phyloP scores from a whole-genome alignment of 1,140 invertebrate species.

The Neoseiulus cucumeris region DNA sequence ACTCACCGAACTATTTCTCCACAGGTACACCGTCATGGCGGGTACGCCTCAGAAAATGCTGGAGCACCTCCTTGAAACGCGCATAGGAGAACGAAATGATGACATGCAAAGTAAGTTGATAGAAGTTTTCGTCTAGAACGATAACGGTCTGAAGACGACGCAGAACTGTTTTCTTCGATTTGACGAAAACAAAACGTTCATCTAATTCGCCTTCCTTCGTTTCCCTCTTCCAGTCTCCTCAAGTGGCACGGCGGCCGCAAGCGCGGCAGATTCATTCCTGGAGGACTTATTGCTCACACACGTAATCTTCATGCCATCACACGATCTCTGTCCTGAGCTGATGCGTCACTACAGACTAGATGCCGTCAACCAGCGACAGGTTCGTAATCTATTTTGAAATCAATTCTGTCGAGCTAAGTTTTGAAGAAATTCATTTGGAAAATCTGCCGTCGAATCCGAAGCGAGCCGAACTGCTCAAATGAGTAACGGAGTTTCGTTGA shows the following conservation, averaged over 20 bases:
- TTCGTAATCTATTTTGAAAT: no score
- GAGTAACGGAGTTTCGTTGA: conserved; percentile 18
- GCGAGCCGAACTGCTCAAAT: no score
- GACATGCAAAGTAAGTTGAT: conserved; percentile 24
- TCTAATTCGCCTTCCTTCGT: no score
- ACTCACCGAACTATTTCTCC: no score
- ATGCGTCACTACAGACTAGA: conserved; percentile 40
- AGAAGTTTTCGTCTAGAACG: no score
- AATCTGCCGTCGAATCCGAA: no score
- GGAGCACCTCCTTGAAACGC: conserved; percentile 61
- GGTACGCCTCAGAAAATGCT: conserved; percentile 69
- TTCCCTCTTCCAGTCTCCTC: conserved; percentile 24
- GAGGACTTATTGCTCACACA: conserved; percentile 73
- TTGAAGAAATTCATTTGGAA: no score
- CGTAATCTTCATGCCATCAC: conserved; percentile 59
- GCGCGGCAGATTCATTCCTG: conserved; percentile 42
- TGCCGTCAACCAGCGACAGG: conserved; percentile 32
- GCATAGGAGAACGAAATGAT: conserved; percentile 37
- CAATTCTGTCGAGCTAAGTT: no score
- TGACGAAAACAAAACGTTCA: no score
- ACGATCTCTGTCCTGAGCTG: conserved; percentile 50
- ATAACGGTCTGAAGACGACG: no score
- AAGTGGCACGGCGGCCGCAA: conserved; percentile 20
- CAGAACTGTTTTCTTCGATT: no score
- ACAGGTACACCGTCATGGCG: conserved; percentile 67